These are phyloP conservation scores for Argya squamiceps DNA, from an alignment of 2,797 vertebrate genomes.

Conservation along the genomic window DNA sequence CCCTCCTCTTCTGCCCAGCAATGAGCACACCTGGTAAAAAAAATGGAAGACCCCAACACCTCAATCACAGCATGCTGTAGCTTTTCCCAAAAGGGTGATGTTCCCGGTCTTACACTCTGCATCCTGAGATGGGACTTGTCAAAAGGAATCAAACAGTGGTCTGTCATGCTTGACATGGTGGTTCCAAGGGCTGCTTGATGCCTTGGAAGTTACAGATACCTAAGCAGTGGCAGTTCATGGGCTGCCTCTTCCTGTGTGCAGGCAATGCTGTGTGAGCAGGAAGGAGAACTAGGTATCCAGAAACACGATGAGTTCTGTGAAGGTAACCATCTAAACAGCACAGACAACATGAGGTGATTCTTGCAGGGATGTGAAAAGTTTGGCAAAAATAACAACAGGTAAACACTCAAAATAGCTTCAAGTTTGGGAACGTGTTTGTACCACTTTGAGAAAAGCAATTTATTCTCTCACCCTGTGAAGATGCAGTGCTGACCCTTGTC, in stretches of 20 bases:
- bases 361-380: background rate
- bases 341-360: background rate
- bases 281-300: background rate
- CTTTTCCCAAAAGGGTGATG: background rate
- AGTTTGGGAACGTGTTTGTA: background rate
- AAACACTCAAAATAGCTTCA: background rate
- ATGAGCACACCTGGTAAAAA: background rate
- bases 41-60: background rate
- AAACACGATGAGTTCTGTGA: accelerated
- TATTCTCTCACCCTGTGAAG: background rate
- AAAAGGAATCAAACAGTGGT: background rate
- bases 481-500: background rate
- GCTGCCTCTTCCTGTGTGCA: background rate
- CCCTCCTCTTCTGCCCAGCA: background rate
- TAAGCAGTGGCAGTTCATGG: background rate
- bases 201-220: background rate
- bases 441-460: background rate
- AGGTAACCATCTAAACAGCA: background rate
- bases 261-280: accelerated
- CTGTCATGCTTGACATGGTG: background rate
- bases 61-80: accelerated
- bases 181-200: background rate
- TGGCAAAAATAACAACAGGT: background rate
- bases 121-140: background rate
- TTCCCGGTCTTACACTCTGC: background rate